Conservation (phyloP, 2,113 vertebrate species). For the Nothocercus nigrocapillus region DNA sequence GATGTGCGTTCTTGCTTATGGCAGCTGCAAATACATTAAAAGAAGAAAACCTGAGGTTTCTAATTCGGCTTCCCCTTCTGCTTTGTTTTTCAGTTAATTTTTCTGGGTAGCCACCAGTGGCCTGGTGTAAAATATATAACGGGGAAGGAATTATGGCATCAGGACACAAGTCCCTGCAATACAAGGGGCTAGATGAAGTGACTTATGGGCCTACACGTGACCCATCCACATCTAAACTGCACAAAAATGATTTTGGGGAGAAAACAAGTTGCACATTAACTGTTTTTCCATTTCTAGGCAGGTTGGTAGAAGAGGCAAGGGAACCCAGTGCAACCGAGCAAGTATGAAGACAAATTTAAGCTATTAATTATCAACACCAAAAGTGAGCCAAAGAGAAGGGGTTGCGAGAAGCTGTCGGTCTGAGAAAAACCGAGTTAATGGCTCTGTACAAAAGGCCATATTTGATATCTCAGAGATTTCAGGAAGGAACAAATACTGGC, state of each 20-base stretch:
- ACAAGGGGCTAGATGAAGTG: not conserved
- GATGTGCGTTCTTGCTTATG: not conserved
- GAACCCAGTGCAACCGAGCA: not conserved
- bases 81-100: not conserved
- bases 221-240: not conserved
- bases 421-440: not conserved
- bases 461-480: not conserved
- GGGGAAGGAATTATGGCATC: not conserved
- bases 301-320: not conserved
- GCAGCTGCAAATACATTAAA: not conserved
- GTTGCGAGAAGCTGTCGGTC: not conserved
- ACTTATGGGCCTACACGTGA: not conserved
- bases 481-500: not conserved
- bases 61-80: not conserved
- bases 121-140: not conserved
- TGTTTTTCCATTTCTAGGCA: not conserved
- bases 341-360: not conserved
- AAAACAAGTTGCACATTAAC: not conserved
- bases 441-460: not conserved
- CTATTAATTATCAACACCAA: not conserved
- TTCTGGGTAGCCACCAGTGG: not conserved
- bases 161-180: not conserved
- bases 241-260: not conserved
- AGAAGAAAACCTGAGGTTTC: conserved; percentile 17
- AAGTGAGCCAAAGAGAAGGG: not conserved